Conservation (phyloP, 1,140 invertebrate species). For the Nylanderia fulva region DNA sequence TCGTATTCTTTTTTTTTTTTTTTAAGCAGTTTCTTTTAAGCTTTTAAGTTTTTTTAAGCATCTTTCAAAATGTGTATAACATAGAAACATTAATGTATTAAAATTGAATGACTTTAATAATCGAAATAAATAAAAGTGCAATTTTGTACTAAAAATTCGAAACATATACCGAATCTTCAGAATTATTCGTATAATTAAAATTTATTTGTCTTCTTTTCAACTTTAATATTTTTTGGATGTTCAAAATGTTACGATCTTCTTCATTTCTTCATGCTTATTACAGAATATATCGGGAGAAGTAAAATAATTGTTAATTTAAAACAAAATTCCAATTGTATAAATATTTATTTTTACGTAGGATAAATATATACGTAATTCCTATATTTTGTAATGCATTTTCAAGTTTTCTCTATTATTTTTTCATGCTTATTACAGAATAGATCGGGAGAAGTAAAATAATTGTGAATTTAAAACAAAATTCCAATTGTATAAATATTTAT, state of each 20-base stretch:
- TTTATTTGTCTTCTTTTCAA: neutral
- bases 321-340: neutral
- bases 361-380: no score
- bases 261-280: neutral
- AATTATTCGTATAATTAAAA: neutral
- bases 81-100: neutral
- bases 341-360: neutral
- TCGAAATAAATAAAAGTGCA: neutral
- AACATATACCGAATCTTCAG: neutral
- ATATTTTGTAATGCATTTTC: neutral
- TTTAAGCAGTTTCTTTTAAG: neutral
- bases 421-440: neutral
- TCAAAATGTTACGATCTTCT: neutral
- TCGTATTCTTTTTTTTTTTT: neutral
- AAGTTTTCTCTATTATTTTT: neutral
- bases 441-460: neutral
- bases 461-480: neutral
- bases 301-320: neutral
- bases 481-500: neutral
- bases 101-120: neutral
- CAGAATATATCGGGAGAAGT: neutral
- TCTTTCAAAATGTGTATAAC: neutral
- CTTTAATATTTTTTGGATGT: neutral
- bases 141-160: conserved; percentile 2
- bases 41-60: no score